phyloP scores from a whole-genome alignment of 1,140 invertebrate genomes.

The Telenomus remus region DNA sequence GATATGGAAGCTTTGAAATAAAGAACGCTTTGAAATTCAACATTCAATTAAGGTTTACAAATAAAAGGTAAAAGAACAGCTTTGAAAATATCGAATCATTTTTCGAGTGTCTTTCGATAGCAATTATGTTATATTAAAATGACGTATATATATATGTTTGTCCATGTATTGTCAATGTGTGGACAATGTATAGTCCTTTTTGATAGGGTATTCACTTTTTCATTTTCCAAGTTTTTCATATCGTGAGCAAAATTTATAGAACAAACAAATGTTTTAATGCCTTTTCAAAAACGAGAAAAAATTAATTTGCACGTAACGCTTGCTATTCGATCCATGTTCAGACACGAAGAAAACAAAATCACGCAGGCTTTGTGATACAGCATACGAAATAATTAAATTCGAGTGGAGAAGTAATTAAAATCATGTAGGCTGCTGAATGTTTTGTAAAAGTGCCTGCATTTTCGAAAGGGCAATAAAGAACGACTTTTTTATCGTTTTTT shows the following conservation, averaged over 20 bases:
- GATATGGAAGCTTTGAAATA: no score
- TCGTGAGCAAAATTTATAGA: neutral
- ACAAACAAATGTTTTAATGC: neutral
- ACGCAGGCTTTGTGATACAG: neutral
- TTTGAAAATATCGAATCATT: neutral
- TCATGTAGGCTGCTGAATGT: no score
- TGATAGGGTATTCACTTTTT: no score
- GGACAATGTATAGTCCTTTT: no score
- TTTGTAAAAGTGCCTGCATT: no score
- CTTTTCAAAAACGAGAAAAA: neutral
- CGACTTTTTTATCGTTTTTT: no score
- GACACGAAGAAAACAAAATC: neutral
- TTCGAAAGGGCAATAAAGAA: no score
- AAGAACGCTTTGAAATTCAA: neutral
- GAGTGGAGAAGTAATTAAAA: constrained; percentile 3
- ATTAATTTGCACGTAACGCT: constrained; percentile 12
- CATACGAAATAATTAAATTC: constrained; percentile 14
- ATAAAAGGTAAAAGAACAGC: neutral
- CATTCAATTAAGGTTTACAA: neutral
- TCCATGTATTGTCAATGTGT: no score
- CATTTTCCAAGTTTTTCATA: neutral
- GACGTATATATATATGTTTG: no score
- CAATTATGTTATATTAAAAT: constrained; percentile 4
- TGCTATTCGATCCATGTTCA: constrained; percentile 1
- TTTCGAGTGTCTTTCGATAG: neutral